Base-by-base conservation (phyloP, 2,797 vertebrate species). In the Enoplosus armatus region DNA sequence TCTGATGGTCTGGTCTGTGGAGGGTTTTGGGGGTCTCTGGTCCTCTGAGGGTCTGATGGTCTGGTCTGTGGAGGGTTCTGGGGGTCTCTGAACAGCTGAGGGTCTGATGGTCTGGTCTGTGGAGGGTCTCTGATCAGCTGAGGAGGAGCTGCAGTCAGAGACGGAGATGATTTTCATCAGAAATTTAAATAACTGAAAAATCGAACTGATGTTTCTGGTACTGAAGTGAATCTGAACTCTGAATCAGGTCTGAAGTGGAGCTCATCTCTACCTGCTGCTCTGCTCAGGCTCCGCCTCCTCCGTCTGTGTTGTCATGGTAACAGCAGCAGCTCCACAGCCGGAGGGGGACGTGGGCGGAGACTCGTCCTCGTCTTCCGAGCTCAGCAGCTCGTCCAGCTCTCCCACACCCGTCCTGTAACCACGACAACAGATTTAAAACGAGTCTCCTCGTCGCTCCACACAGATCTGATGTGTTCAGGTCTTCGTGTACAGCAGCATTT, bases 301-400 rank as follows among this genome's bases (percentile, higher is more conserved):
- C 10, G 7, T 51, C 6, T 4, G 53, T 1, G 18, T 76, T 2
- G 14, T 55, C 77, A 26, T 37, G 67, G 82, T 15, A 41, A 47
- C 41, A 2, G 10, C 43, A 33, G 53, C 55, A 15, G 43, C 27
- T 35, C 67, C 29, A 41, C 27, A 24, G 66, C 41, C 22, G 8
- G 37, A 33, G 7, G 77, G 24, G 5, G 77, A 87, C 0, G 63
- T 45, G 24, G 74, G 73, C 0, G 72, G 80, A 41, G 59, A 67
- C 5, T 64, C 65, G 0, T 78, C 94, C 0, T 93, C 95, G 0
- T 91, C 94, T 6, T 95, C 94, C 0, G 96, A 95, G 63, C 91
- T 95, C 41, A 84, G 89, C 16, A 79, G 35, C 12, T 85, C 86
- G 0, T 35, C 90, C 22, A 87, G 31, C 12, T 85, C 85, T 0